Evolutionary conservation across 2,797 vertebrate genomes (phyloP).

Genomic region (Centroberyx gerrardi): DNA sequence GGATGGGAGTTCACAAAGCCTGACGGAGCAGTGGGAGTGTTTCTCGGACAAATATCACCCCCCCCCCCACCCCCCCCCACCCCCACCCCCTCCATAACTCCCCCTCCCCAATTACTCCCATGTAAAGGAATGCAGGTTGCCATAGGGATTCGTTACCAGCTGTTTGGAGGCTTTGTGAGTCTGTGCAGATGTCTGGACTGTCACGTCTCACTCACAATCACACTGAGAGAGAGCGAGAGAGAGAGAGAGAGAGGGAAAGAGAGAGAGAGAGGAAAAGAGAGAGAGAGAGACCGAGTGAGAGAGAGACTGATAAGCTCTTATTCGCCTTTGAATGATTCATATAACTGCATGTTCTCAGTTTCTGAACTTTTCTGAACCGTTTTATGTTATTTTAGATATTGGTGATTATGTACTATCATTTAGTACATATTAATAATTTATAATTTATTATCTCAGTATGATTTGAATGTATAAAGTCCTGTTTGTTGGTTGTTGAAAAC

Average conservation of each 20-base stretch:
- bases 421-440: too few relatives aligned
- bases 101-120: slow-evolving; percentile 85
- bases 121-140: slow-evolving; percentile 92
- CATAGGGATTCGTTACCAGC: slow-evolving; percentile 85
- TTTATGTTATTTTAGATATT: too few relatives aligned
- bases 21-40: slow-evolving; percentile 57
- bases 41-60: slow-evolving; percentile 64
- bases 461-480: too few relatives aligned
- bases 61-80: slow-evolving; percentile 77
- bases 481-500: too few relatives aligned
- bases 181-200: slow-evolving; percentile 65
- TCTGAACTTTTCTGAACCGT: too few relatives aligned
- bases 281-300: too few relatives aligned
- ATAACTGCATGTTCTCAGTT: too few relatives aligned
- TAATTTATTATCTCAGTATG: too few relatives aligned
- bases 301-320: too few relatives aligned
- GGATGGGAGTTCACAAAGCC: slow-evolving; percentile 81
- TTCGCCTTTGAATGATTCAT: too few relatives aligned
- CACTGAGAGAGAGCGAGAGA: not conserved
- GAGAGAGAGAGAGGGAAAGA: not conserved
- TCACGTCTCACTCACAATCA: not conserved
- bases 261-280: not conserved
- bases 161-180: slow-evolving; percentile 68
- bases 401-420: too few relatives aligned
- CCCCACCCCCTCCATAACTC: slow-evolving; percentile 70